Base-by-base conservation (phyloP, 2,888 invertebrate species). In the Agrotis segetum region DNA sequence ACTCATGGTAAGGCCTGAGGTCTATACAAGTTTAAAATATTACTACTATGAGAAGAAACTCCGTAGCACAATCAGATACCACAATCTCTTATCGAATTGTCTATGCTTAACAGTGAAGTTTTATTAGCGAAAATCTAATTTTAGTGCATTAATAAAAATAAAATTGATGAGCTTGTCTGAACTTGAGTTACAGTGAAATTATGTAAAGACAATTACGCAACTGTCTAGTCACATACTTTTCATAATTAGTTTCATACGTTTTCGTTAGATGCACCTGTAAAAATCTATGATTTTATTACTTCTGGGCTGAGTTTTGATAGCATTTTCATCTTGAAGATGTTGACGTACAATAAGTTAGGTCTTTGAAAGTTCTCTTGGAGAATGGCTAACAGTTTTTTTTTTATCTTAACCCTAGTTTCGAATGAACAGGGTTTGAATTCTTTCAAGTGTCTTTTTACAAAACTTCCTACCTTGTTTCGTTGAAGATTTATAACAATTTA, bases 61-160 rank as follows among this genome's bases (percentile, higher is more conserved):
- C 40, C 40, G 40, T 40, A 11, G 0, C 11, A 40, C 9, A 40
- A 40, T 40, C 40, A 40, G 40, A 40, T 1, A 40, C 11, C 40
- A 11, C 9, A 40, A 40, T 40, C 11, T 40, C 40, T 40, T 67
- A 61, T 71, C 59, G 19, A 67, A 59, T 78, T 72, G 49, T 80
- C 55, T 52, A 72, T 55, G 61, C 69, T 58, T 50, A 50, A 34
- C 9, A 65, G 40, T 24, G 34, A 53, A 29, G 44, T n/a, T 17
- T 62, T 49, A 52, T 16, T n/a, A 1, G 14, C 5, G 2, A 9
- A 6, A 73, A 24, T 59, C 47, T 19, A 17, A 34, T n/a, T 71
- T 21, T 16, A 44, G 29, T 60, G 60, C 46, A 21, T 5, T 56
- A 46, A 16, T n/a, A 13, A 56, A 62, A 63, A 24, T 44, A n/a